These are phyloP conservation scores for Anabas testudineus DNA, from an alignment of 2,797 vertebrate genomes.

Conservation along the genomic window DNA sequence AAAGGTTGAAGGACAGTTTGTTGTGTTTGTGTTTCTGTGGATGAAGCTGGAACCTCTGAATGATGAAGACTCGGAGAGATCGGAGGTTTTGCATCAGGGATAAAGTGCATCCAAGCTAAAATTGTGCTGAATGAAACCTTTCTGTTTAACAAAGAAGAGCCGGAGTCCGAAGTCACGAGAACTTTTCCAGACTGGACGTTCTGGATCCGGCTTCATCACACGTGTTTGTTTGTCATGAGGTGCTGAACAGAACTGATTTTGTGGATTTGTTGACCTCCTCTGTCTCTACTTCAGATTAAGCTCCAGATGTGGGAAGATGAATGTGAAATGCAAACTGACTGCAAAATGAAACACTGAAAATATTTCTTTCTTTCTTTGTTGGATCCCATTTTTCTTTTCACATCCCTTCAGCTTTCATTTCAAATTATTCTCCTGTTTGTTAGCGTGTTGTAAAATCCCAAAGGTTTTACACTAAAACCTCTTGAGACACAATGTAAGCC, in stretches of 20 bases:
- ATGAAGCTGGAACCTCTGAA: constrained; percentile 10
- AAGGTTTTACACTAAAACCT: constrained; percentile 88
- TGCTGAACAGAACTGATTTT: constrained; percentile 42
- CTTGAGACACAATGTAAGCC: constrained; percentile 89
- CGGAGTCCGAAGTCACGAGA: not conserved
- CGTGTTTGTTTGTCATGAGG: no score
- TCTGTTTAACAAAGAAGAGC: not conserved
- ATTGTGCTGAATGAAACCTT: not conserved
- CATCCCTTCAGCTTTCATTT: constrained; percentile 15
- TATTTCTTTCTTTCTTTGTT: not conserved
- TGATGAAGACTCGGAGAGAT: not conserved
- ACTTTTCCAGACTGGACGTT: constrained; percentile 14
- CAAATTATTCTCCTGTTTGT: constrained; percentile 68
- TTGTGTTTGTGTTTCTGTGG: constrained; percentile 1
- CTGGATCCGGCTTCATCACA: no score
- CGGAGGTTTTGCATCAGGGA: not conserved
- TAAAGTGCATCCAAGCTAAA: no score
- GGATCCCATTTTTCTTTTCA: not conserved
- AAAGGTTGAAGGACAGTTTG: constrained; percentile 10
- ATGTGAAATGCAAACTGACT: constrained; percentile 36
- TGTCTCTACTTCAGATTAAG: constrained; percentile 2
- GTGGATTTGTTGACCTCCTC: not conserved
- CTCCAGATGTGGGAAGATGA: constrained; percentile 1
- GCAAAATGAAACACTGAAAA: constrained; percentile 46
- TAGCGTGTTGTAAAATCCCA: constrained; percentile 85